Percentiles rank a stretch among this genome's conserved stretches.
phyloP scores from a whole-genome alignment of 1,140 invertebrate genomes.

The Drosophila jambulina region DNA sequence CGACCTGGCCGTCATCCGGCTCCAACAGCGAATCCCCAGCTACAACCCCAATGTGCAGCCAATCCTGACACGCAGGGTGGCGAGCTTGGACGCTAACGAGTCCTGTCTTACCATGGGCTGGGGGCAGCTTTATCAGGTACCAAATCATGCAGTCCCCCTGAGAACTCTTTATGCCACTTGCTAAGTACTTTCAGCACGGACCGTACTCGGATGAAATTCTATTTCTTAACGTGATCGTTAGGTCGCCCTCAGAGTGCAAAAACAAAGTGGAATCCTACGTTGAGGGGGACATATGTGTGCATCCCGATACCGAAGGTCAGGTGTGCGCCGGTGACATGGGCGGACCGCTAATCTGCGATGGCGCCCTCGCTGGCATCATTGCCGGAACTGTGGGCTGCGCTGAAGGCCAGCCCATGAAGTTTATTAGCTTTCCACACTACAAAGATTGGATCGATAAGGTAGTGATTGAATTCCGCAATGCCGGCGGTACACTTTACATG shows the following conservation, averaged over 20 bases:
- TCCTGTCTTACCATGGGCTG: constrained; percentile 54
- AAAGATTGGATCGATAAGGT: constrained; percentile 25
- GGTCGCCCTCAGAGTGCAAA: not conserved
- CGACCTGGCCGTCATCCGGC: constrained; percentile 51
- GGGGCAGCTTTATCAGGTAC: constrained; percentile 63
- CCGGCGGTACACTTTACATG: not conserved
- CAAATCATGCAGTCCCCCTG: not conserved
- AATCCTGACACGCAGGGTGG: not conserved
- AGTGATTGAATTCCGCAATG: not conserved
- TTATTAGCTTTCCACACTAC: constrained; percentile 27
- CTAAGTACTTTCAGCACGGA: constrained; percentile 43
- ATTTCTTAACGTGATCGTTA: constrained; percentile 35
- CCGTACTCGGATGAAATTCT: constrained; percentile 57
- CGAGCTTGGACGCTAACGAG: not conserved
- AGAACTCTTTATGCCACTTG: not conserved
- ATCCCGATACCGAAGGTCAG: not conserved
- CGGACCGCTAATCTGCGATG: constrained; percentile 49
- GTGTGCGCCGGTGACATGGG: constrained; percentile 63
- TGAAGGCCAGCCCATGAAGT: constrained; percentile 35
- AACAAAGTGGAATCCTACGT: not conserved
- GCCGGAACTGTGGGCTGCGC: constrained; percentile 25
- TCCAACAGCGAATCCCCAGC: constrained; percentile 23
- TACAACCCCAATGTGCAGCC: constrained; percentile 31
- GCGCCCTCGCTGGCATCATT: constrained; percentile 45
- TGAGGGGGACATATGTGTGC: constrained; percentile 24